Evolutionary conservation across 1,140 invertebrate species (phyloP).

Genomic region (Vollenhovia emeryi): DNA sequence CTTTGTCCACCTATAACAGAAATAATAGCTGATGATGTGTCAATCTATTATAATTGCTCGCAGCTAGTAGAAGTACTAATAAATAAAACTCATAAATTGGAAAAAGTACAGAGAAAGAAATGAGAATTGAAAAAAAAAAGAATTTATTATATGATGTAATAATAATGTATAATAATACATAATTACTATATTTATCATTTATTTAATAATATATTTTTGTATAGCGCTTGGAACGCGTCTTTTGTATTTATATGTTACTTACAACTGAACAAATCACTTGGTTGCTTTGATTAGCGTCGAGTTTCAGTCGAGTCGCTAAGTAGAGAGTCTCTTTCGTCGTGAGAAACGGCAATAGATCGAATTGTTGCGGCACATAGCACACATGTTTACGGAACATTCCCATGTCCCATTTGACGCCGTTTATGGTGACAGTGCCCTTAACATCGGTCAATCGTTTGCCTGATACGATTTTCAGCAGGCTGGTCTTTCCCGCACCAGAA

Average conservation of each 20-base stretch:
- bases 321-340: conserved; percentile 89
- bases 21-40: not conserved
- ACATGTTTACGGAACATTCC: conserved; percentile 86
- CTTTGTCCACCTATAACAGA: conserved; percentile 86
- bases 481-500: conserved; percentile 94
- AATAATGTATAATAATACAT: not conserved
- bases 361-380: conserved; percentile 90
- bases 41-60: not conserved
- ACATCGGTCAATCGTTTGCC: conserved; percentile 72
- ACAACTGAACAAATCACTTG: conserved; percentile 57
- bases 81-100: too few relatives aligned
- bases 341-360: conserved; percentile 88
- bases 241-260: conserved; percentile 30
- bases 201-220: not conserved
- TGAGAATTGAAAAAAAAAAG: too few relatives aligned
- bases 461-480: conserved; percentile 89
- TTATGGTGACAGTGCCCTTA: conserved; percentile 53
- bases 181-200: not conserved
- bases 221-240: not conserved
- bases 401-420: conserved; percentile 18
- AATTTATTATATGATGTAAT: too few relatives aligned
- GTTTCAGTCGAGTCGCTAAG: conserved; percentile 89
- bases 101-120: too few relatives aligned
- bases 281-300: conserved; percentile 69
- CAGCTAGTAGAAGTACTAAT: not conserved